Percentiles rank a stretch among this genome's conserved stretches.
phyloP scores from a whole-genome alignment of 2,113 vertebrate genomes.

The Dasypus novemcinctus region DNA sequence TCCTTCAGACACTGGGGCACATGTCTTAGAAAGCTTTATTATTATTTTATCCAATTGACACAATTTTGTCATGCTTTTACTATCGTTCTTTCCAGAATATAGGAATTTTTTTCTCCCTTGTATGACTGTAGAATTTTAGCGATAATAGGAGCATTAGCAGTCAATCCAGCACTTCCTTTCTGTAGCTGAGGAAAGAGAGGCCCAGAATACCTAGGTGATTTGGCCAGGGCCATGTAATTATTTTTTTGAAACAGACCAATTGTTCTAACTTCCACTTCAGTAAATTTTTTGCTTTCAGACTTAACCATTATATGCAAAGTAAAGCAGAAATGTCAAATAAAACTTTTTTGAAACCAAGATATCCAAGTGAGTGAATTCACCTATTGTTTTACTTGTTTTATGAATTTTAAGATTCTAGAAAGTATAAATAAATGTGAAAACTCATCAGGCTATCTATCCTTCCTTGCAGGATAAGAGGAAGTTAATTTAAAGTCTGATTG shows the following conservation, averaged over 20 bases:
- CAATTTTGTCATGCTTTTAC: not conserved
- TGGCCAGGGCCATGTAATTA: not conserved
- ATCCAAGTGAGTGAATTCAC: not conserved
- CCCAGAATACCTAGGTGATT: not conserved
- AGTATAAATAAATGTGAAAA: not conserved
- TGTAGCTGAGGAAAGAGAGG: not conserved
- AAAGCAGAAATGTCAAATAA: not conserved
- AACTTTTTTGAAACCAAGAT: conserved; percentile 18
- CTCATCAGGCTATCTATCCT: not conserved
- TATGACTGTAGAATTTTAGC: not conserved
- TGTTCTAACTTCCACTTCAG: not conserved
- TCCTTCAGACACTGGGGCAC: not conserved
- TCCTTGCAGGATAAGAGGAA: not conserved
- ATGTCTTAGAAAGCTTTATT: not conserved
- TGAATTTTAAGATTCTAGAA: not conserved
- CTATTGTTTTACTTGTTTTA: not conserved
- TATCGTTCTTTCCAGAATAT: not conserved
- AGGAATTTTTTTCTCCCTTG: not conserved
- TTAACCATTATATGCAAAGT: not conserved
- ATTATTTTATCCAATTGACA: not conserved
- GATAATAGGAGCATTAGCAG: not conserved
- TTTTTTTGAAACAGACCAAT: not conserved
- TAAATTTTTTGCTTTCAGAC: not conserved
- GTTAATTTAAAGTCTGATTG: not conserved
- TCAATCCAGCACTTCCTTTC: conserved; percentile 14